These are phyloP conservation scores for Alces alces DNA, from an alignment of 2,113 vertebrate genomes.

Conservation along the genomic window DNA sequence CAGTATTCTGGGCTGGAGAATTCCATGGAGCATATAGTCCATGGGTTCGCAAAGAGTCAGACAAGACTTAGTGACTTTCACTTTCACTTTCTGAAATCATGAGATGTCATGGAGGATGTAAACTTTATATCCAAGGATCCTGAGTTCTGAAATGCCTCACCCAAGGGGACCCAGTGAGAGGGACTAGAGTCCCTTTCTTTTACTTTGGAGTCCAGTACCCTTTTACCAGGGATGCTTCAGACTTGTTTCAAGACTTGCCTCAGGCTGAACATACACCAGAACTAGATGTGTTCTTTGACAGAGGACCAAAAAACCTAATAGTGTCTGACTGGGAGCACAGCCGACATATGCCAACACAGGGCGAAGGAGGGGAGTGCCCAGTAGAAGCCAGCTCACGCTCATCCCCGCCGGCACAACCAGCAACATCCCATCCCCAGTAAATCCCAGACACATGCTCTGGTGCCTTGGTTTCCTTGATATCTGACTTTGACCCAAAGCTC, in stretches of 20 bases:
- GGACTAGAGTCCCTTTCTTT: not conserved
- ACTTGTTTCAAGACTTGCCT: not conserved
- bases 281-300: not conserved
- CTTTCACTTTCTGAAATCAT: not conserved
- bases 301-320: not conserved
- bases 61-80: not conserved
- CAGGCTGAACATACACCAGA: not conserved
- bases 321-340: not conserved
- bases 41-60: not conserved
- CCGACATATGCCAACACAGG: rapidly evolving
- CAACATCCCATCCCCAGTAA: not conserved
- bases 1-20: not conserved
- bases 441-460: not conserved
- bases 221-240: not conserved
- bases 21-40: not conserved
- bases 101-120: rapidly evolving
- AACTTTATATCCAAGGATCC: not conserved
- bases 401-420: not conserved
- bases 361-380: rapidly evolving
- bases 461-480: not conserved
- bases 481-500: not conserved
- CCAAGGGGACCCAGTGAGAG: too few species aligned
- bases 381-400: rapidly evolving
- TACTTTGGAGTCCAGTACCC: not conserved
- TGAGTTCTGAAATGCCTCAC: not conserved